phyloP scores from a whole-genome alignment of 1,140 invertebrate genomes.

The Vollenhovia emeryi region DNA sequence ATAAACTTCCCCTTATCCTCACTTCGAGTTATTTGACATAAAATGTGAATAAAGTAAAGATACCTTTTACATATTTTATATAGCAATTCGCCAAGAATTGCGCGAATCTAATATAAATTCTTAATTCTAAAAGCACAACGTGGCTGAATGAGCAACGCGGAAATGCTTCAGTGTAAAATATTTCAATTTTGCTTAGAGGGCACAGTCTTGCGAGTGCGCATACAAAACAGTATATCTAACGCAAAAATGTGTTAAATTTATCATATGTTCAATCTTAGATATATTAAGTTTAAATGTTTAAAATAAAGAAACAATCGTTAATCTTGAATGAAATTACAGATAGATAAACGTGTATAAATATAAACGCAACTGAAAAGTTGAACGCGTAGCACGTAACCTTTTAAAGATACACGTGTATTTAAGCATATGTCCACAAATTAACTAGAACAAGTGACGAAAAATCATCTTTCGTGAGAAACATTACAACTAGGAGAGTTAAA shows the following conservation, averaged over 20 bases:
- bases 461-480: not conserved
- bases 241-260: not conserved
- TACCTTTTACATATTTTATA: constrained; percentile 21
- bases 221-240: not conserved
- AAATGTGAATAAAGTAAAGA: constrained; percentile 30
- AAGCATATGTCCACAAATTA: not conserved
- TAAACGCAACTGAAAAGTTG: not conserved
- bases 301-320: not conserved
- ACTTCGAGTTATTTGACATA: constrained; percentile 4
- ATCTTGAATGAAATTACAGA: not conserved
- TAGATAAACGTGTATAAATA: not conserved
- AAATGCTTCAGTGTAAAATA: not conserved
- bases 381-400: not conserved
- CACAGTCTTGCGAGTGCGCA: not conserved
- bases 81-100: not conserved
- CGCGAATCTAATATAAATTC: constrained; percentile 22
- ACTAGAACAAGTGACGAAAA: not conserved
- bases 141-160: not conserved
- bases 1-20: constrained; percentile 43
- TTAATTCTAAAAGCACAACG: constrained; percentile 5
- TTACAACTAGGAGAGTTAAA: constrained; percentile 13
- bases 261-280: not conserved
- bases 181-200: not conserved
- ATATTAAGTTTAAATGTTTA: not conserved
- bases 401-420: not conserved